These are phyloP conservation scores for Portevinia maculata DNA, from an alignment of 2,888 invertebrate genomes.

Conservation along the genomic window DNA sequence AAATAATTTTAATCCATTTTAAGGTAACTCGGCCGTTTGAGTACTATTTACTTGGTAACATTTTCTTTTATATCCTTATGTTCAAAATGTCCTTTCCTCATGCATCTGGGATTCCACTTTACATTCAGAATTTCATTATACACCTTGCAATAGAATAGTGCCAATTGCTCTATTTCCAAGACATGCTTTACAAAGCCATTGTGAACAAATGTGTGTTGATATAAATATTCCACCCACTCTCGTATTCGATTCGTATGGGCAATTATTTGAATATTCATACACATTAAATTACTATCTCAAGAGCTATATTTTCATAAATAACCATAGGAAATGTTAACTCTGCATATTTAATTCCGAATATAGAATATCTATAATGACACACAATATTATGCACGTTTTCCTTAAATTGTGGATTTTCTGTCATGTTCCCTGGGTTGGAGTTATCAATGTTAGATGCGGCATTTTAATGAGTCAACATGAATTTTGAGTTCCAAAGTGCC, in stretches of 20 bases:
- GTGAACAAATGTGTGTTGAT: not conserved
- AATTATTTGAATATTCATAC: conserved; percentile 8
- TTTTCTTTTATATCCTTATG: too few species aligned
- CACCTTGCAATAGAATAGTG: not conserved
- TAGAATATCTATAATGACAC: not conserved
- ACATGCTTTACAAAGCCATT: not conserved
- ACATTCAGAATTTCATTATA: not conserved
- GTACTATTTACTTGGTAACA: too few species aligned
- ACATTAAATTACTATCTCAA: not conserved
- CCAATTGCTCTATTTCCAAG: not conserved
- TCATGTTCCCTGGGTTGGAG: too few species aligned
- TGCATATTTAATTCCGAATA: conserved; percentile 14
- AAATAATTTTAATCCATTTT: too few species aligned
- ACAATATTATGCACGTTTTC: not conserved
- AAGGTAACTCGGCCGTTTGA: too few species aligned
- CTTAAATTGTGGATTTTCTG: not conserved
- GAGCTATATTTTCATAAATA: conserved; percentile 8
- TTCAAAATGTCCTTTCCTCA: not conserved
- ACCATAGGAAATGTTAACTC: conserved; percentile 15
- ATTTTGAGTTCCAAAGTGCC: too few species aligned
- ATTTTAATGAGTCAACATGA: too few species aligned
- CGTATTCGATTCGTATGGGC: not conserved
- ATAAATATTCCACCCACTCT: not conserved
- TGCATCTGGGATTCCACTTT: not conserved
- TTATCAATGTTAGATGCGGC: too few species aligned